Evolutionary conservation across 2,797 vertebrate genomes (phyloP).

Genomic region (Amblyraja radiata): DNA sequence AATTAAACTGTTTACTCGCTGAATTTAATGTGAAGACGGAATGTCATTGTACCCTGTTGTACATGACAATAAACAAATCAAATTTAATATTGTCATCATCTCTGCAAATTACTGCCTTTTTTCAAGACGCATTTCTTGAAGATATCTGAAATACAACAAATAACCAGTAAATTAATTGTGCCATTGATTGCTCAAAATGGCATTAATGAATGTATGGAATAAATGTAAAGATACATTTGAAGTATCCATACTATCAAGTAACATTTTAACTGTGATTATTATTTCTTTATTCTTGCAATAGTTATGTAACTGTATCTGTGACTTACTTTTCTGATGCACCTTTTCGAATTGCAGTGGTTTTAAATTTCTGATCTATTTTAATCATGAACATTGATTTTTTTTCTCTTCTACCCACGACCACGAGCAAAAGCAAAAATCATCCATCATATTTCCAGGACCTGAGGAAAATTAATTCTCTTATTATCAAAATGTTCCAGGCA

Average conservation of each 20-base stretch:
- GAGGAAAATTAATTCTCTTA: not conserved
- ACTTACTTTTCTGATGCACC: not conserved
- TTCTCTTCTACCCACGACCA: not conserved
- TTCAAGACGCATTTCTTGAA: not conserved
- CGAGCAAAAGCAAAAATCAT: not conserved
- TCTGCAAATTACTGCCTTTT: not conserved
- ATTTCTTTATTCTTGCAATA: not conserved
- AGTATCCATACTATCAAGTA: not conserved
- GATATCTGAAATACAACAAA: not conserved
- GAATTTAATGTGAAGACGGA: no score
- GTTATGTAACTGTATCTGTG: not conserved
- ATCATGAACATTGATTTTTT: conserved; percentile 18
- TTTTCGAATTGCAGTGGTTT: not conserved
- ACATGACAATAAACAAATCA: no score
- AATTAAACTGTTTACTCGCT: no score
- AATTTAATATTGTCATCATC: not conserved
- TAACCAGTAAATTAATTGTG: not conserved
- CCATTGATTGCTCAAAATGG: not conserved
- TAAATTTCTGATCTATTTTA: conserved; percentile 16
- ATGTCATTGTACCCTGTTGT: no score
- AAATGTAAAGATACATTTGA: not conserved
- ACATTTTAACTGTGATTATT: not conserved
- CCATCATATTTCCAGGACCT: not conserved
- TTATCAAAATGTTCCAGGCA: conserved; percentile 1
- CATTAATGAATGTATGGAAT: not conserved